A percentile compares a stretch with the other conserved stretches of the same genome.
phyloP scores from a whole-genome alignment of 1,140 invertebrate species.

The Arion vulgaris region DNA sequence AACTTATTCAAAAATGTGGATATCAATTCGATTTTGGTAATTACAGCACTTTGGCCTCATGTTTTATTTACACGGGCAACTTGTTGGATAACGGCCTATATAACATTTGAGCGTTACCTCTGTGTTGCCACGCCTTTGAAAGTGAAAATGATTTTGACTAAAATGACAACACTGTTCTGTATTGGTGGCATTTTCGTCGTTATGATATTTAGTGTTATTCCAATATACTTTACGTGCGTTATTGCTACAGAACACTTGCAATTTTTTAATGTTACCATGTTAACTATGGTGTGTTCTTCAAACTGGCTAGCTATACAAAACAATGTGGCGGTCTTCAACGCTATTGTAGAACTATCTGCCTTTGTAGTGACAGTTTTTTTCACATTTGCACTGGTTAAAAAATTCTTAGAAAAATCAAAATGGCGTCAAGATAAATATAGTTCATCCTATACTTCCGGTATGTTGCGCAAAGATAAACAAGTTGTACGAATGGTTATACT shows the following conservation, averaged over 20 bases:
- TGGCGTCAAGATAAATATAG: background rate
- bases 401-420: background rate
- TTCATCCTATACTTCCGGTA: background rate
- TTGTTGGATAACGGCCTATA: conserved; percentile 20
- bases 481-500: background rate
- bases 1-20: background rate
- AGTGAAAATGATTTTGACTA: conserved; percentile 6
- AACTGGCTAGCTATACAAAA: background rate
- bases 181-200: conserved; percentile 3
- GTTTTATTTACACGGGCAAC: background rate
- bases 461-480: background rate
- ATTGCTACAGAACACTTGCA: background rate
- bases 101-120: conserved; percentile 26
- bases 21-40: background rate
- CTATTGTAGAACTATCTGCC: background rate
- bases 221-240: background rate
- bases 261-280: background rate
- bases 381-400: background rate
- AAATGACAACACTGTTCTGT: background rate
- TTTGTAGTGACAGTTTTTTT: background rate
- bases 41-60: background rate
- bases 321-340: background rate
- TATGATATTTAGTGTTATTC: background rate
- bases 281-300: background rate
- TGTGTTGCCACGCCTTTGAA: conserved; percentile 28